Conservation (phyloP, 2,888 invertebrate genomes). For the Isotomurus palustris region DNA sequence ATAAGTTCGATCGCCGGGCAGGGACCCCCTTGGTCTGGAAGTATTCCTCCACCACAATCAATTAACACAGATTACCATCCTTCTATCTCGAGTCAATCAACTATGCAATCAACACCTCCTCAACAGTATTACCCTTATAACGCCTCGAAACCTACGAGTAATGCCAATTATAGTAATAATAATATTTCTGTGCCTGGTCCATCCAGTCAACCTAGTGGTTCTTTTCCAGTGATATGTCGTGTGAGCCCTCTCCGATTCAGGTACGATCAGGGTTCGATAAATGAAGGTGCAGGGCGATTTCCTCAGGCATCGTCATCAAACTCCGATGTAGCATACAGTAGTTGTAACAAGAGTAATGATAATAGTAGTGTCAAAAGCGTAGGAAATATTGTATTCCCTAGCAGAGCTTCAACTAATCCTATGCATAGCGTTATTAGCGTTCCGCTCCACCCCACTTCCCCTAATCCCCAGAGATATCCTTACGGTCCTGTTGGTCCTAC, state of each 20-base stretch:
- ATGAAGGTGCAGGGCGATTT: too few relatives aligned
- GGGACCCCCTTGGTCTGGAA: too few relatives aligned
- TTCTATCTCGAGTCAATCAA: too few relatives aligned
- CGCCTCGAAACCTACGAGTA: background rate
- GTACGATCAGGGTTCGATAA: conserved; percentile 2
- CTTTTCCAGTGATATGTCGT: conserved; percentile 18
- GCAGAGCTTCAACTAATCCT: background rate
- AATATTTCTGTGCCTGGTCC: background rate
- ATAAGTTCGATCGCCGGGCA: too few relatives aligned
- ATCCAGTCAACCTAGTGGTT: background rate
- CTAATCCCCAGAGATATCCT: conserved; percentile 1
- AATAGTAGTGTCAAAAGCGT: conserved; percentile 12
- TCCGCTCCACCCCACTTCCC: background rate
- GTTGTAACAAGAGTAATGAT: conserved; percentile 5
- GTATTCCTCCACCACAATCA: too few relatives aligned
- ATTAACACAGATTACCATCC: too few relatives aligned
- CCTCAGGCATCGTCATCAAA: background rate
- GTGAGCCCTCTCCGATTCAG: conserved; percentile 11
- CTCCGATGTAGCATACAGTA: background rate
- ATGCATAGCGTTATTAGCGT: conserved; percentile 6
- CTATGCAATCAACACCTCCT: background rate
- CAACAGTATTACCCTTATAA: background rate
- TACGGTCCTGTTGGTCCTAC: conserved; percentile 6
- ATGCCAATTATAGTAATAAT: background rate
- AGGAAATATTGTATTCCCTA: conserved; percentile 9